phyloP scores from a whole-genome alignment of 2,113 vertebrate genomes.

The Stigmatopora nigra region DNA sequence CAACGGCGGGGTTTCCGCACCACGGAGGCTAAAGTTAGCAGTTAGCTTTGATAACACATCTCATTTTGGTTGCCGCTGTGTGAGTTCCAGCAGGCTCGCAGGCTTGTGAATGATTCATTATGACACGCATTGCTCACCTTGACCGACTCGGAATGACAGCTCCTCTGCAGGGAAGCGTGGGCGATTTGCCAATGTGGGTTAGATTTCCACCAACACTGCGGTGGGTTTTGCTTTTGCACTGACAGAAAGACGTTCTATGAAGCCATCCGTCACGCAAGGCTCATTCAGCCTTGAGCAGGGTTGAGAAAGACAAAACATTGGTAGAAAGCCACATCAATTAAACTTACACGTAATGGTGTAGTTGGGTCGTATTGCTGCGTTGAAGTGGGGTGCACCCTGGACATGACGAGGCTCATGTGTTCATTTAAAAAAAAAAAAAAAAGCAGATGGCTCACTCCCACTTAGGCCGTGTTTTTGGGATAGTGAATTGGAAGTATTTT shows the following conservation, averaged over 20 bases:
- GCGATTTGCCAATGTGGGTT: neutral
- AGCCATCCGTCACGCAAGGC: neutral
- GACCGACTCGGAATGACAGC: neutral
- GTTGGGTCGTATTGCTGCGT: no score
- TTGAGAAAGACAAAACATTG: neutral
- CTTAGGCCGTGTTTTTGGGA: no score
- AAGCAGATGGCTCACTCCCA: no score
- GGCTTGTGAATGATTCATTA: neutral
- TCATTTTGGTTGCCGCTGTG: constrained; percentile 36
- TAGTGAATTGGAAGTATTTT: no score
- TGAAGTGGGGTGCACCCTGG: no score
- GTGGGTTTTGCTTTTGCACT: neutral
- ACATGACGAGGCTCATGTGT: no score
- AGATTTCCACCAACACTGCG: neutral
- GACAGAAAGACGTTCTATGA: neutral
- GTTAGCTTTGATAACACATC: constrained; percentile 47
- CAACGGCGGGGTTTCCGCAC: constrained; percentile 23
- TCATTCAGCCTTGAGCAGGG: neutral
- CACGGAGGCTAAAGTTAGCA: constrained; percentile 42
- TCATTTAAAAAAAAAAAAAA: no score
- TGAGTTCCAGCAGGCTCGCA: constrained; percentile 5
- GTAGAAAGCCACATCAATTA: neutral
- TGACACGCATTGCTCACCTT: neutral
- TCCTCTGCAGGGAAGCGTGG: neutral
- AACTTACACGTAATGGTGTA: no score